Conservation (phyloP, 1,140 invertebrate genomes). For the Dendrolimus kikuchii region DNA sequence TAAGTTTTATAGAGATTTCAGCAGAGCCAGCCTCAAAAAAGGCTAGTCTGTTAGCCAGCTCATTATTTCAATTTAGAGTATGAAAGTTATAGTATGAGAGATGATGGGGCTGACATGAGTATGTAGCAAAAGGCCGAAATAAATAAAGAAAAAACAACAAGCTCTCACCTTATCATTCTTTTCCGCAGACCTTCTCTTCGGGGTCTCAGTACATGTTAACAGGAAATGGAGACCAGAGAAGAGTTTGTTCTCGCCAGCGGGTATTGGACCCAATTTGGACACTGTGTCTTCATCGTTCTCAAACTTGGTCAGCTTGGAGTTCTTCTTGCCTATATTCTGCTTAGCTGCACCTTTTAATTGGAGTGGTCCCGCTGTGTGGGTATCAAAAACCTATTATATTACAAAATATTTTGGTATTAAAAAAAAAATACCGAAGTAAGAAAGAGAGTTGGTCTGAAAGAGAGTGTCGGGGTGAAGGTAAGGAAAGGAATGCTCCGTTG, state of each 20-base stretch:
- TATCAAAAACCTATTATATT: background rate
- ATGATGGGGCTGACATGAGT: too few species aligned
- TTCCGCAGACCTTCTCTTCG: slow-evolving; percentile 18
- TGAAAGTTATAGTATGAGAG: too few species aligned
- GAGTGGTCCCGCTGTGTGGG: slow-evolving; percentile 44
- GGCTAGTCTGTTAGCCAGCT: too few species aligned
- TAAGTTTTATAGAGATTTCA: too few species aligned
- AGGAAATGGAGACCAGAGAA: slow-evolving; percentile 73
- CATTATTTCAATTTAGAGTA: too few species aligned
- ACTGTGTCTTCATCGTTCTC: slow-evolving; percentile 64
- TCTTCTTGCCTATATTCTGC: slow-evolving; percentile 63
- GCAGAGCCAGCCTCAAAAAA: too few species aligned
- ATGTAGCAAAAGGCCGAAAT: background rate
- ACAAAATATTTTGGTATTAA: slow-evolving; percentile 1
- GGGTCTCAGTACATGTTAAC: slow-evolving; percentile 68
- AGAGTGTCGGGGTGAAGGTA: too few species aligned
- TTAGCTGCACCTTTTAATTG: slow-evolving; percentile 63
- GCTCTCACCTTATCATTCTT: slow-evolving; percentile 20
- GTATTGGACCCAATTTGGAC: slow-evolving; percentile 70
- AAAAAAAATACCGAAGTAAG: too few species aligned
- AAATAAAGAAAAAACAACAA: background rate
- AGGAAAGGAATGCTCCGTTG: too few species aligned
- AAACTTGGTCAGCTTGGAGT: slow-evolving; percentile 64
- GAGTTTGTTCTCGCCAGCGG: slow-evolving; percentile 52
- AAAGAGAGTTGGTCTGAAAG: too few species aligned